Percentiles rank a stretch among this genome's conserved stretches.
Conservation (phyloP, 2,797 vertebrate genomes). For the Lutjanus campechanus region DNA sequence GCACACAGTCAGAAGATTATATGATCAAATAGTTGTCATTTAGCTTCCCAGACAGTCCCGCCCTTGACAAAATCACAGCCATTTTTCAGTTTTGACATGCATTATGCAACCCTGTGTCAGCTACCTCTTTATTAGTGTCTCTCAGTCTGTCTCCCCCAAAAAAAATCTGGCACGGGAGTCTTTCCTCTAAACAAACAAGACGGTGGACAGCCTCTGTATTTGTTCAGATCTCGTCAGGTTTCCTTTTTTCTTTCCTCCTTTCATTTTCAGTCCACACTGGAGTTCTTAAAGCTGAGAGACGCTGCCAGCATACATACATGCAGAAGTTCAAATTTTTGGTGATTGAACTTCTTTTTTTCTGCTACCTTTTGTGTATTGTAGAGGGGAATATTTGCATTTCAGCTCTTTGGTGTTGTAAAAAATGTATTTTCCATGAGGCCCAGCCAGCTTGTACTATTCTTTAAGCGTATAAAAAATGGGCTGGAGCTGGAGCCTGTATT, state of each 20-base stretch:
- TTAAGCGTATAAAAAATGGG: slow-evolving; percentile 2
- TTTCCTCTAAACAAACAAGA: slow-evolving; percentile 1
- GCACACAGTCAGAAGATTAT: slow-evolving; percentile 12
- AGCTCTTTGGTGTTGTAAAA: neutral
- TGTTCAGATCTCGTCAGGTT: neutral
- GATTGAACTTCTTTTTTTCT: neutral
- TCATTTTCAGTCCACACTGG: neutral
- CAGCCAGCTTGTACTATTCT: slow-evolving; percentile 5
- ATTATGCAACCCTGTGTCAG: neutral
- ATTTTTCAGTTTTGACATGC: slow-evolving; percentile 36
- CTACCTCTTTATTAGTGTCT: slow-evolving; percentile 39
- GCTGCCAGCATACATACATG: neutral
- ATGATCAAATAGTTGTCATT: slow-evolving; percentile 52
- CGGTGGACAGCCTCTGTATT: neutral
- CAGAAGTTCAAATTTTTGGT: neutral
- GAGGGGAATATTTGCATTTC: slow-evolving; percentile 18
- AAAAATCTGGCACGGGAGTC: neutral
- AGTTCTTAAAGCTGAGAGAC: neutral
- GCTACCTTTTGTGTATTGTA: neutral
- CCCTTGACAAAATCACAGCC: slow-evolving; percentile 18
- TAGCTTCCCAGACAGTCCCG: slow-evolving; percentile 12
- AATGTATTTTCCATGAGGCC: slow-evolving; percentile 12
- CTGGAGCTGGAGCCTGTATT: slow-evolving; percentile 4
- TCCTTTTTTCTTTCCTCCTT: neutral
- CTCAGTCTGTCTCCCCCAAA: neutral